Evolutionary conservation across 2,797 vertebrate species (phyloP).

Genomic region (Alca torda): DNA sequence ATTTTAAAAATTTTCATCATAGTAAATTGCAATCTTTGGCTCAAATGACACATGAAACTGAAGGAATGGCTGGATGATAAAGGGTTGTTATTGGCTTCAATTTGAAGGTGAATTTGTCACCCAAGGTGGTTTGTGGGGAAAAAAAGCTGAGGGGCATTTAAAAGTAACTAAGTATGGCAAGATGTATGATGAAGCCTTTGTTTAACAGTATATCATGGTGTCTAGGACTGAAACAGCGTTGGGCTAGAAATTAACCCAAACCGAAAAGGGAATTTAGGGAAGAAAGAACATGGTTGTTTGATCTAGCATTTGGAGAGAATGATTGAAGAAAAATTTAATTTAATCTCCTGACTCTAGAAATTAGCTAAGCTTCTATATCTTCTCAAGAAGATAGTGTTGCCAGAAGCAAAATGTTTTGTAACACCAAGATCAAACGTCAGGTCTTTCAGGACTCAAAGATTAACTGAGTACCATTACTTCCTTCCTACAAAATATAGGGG

Average conservation of each 20-base stretch:
- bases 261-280: neutral
- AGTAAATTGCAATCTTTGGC: neutral
- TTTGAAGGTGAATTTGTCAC: neutral
- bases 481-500: neutral
- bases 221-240: neutral
- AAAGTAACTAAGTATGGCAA: neutral
- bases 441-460: neutral
- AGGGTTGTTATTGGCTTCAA: neutral
- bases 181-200: neutral
- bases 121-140: neutral
- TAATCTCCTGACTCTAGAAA: neutral
- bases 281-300: neutral
- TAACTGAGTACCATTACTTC: neutral
- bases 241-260: neutral
- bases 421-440: neutral
- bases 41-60: neutral
- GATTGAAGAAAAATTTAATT: neutral
- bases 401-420: neutral
- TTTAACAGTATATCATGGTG: neutral
- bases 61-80: neutral
- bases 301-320: neutral
- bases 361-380: neutral
- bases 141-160: neutral
- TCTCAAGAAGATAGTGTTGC: neutral
- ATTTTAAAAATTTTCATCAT: neutral